These are phyloP conservation scores for Alaudala cheleensis DNA, from an alignment of 2,113 vertebrate genomes.

Conservation along the genomic window DNA sequence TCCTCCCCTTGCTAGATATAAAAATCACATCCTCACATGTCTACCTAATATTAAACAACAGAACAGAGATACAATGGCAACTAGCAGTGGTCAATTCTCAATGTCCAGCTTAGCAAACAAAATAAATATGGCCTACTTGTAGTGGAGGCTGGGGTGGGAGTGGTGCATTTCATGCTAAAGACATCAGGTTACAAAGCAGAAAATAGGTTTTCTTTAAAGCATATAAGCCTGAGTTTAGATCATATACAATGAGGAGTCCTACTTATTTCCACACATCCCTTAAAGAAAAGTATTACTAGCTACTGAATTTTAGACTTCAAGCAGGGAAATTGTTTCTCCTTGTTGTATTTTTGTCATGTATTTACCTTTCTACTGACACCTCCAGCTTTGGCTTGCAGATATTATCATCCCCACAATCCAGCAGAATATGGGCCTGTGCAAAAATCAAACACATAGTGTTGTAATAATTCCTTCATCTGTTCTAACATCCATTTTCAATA, in stretches of 20 bases:
- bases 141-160: neutral
- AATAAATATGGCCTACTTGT: neutral
- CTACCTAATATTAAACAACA: neutral
- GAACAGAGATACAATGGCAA: neutral
- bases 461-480: neutral
- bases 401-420: conserved; percentile 96
- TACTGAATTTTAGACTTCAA: neutral
- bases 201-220: neutral
- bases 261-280: neutral
- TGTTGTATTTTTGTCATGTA: neutral
- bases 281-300: neutral
- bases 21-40: neutral
- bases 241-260: neutral
- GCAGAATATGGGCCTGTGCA: conserved; percentile 88
- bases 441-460: neutral
- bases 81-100: neutral
- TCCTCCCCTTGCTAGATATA: neutral
- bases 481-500: neutral
- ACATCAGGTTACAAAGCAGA: neutral
- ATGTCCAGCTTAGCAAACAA: neutral
- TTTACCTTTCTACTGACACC: conserved; percentile 87
- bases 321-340: neutral
- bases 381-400: conserved; percentile 91
- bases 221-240: neutral
- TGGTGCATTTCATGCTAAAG: neutral